phyloP scores from a whole-genome alignment of 2,113 vertebrate genomes.

The Lepus americanus region DNA sequence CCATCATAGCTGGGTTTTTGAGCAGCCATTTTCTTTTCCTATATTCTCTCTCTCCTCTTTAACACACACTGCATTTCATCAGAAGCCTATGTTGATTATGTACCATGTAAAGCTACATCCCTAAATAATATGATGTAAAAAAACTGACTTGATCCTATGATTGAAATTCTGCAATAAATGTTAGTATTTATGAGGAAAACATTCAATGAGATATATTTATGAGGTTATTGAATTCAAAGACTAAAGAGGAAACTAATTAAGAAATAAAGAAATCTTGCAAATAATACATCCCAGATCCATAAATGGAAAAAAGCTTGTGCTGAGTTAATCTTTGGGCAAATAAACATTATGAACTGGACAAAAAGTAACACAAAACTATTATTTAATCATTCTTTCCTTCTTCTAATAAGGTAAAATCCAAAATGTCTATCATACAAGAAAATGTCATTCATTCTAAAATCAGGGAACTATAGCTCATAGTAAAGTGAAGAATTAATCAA shows the following conservation, averaged over 20 bases:
- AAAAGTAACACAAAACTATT: not conserved
- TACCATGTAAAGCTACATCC: not conserved
- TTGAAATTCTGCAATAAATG: not conserved
- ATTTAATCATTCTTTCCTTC: not conserved
- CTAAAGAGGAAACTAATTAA: not conserved
- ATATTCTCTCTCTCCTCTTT: not conserved
- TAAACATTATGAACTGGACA: not conserved
- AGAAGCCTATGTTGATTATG: not conserved
- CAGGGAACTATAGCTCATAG: not conserved
- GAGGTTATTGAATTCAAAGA: not conserved
- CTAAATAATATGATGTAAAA: not conserved
- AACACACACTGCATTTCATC: not conserved
- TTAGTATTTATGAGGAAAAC: not conserved
- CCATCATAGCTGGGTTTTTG: not conserved
- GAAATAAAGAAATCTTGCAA: not conserved
- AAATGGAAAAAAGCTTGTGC: not conserved
- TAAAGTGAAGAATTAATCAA: not conserved
- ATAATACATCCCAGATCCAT: not conserved
- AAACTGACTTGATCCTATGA: not conserved
- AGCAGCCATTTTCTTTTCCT: not conserved
- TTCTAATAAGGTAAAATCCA: not conserved
- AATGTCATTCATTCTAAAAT: not conserved
- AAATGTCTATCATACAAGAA: not conserved
- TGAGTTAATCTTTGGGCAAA: not conserved
- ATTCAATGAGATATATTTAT: not conserved